Evolutionary conservation across 1,140 invertebrate species (phyloP).

Genomic region (Heterodera carotae): DNA sequence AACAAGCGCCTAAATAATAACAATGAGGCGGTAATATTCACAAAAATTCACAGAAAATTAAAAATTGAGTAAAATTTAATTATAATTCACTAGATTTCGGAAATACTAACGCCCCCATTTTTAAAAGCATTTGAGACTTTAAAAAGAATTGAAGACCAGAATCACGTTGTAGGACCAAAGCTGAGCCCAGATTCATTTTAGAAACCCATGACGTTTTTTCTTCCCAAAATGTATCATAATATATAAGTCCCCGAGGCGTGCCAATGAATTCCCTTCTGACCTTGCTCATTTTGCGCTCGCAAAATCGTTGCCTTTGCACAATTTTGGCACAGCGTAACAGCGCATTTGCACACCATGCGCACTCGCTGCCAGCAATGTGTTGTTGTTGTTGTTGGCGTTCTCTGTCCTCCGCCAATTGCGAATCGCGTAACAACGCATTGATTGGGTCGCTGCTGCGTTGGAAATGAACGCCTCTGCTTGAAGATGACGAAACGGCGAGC

Average conservation of each 20-base stretch:
- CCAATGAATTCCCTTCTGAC: constrained; percentile 8
- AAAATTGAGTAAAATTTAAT: background rate
- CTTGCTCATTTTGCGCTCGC: constrained; percentile 31
- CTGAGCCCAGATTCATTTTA: too few relatives aligned
- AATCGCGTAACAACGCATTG: constrained; percentile 29
- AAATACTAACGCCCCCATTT: too few relatives aligned
- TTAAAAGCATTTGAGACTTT: too few relatives aligned
- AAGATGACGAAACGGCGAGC: background rate
- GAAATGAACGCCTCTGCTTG: too few relatives aligned
- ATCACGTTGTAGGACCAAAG: too few relatives aligned
- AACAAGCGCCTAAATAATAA: constrained; percentile 17
- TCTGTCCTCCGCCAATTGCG: background rate
- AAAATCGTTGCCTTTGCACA: constrained; percentile 11
- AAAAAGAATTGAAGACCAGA: too few relatives aligned
- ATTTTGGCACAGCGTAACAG: constrained; percentile 20
- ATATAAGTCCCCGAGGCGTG: too few relatives aligned
- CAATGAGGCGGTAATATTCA: constrained; percentile 9
- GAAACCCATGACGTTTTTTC: too few relatives aligned
- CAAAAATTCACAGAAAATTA: constrained; percentile 7
- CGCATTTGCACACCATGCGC: constrained; percentile 8
- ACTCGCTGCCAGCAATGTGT: too few relatives aligned
- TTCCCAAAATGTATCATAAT: too few relatives aligned
- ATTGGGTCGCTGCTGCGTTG: background rate
- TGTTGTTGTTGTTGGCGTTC: too few relatives aligned
- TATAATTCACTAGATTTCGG: background rate